A percentile compares a stretch with the other conserved stretches of the same genome.
Conservation (phyloP, 2,797 vertebrate species). For the Bradypodion ventrale region DNA sequence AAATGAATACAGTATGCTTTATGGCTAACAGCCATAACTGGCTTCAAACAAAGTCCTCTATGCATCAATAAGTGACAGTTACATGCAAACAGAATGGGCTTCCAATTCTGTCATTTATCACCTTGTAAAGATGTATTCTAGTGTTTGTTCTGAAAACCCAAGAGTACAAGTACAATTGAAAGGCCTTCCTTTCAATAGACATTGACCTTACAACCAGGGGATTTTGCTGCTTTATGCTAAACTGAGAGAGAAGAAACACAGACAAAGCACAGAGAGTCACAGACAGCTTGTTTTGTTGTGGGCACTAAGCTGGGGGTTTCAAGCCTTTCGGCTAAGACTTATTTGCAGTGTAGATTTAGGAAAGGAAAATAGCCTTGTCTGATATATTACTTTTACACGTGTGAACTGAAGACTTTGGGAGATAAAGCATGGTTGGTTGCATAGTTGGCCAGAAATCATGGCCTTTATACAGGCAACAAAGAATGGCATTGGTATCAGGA, state of each 20-base stretch:
- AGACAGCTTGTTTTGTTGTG: background rate
- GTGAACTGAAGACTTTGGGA: background rate
- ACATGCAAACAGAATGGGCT: slow-evolving; percentile 7
- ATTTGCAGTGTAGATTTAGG: background rate
- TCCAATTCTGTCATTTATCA: slow-evolving; percentile 23
- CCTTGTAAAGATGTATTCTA: slow-evolving; percentile 35
- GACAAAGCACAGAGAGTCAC: background rate
- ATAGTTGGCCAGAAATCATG: background rate
- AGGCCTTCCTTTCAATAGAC: background rate
- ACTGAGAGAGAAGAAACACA: background rate
- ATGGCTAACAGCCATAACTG: accelerated
- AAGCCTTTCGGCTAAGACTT: background rate
- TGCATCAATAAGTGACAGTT: background rate
- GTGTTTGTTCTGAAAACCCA: slow-evolving; percentile 33
- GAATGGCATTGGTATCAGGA: background rate
- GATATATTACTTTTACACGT: background rate
- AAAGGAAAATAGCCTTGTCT: background rate
- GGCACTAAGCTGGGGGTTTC: background rate
- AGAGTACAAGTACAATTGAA: slow-evolving; percentile 10
- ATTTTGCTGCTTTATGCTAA: background rate
- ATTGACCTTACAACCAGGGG: background rate
- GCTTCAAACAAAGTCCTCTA: slow-evolving; percentile 3
- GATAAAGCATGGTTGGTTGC: background rate
- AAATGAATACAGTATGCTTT: slow-evolving; percentile 5
- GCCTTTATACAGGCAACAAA: background rate